Evolutionary conservation across 2,797 vertebrate genomes (phyloP).

Genomic region (Pseudochaenichthys georgianus): DNA sequence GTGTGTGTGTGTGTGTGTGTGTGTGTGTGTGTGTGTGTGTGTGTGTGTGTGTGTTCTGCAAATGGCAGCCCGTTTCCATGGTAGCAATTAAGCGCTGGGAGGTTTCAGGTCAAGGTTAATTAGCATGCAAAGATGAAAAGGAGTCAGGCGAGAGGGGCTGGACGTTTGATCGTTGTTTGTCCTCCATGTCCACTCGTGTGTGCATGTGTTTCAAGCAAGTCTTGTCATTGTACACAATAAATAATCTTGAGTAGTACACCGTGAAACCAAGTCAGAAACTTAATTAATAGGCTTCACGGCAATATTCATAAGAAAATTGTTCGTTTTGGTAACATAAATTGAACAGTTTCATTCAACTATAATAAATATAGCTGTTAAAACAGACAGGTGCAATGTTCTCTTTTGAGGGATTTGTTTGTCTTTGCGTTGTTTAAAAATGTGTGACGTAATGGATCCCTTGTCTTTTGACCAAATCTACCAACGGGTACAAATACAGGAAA

Average conservation of each 20-base stretch:
- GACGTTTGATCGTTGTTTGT: slow-evolving; percentile 60
- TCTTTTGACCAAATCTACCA: too few relatives aligned
- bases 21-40: too few relatives aligned
- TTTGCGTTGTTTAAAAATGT: too few relatives aligned
- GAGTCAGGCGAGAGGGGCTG: slow-evolving; percentile 52
- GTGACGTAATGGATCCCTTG: too few relatives aligned
- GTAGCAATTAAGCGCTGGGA: slow-evolving; percentile 78
- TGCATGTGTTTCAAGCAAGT: slow-evolving; percentile 5
- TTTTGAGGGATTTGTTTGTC: too few relatives aligned
- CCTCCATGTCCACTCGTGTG: slow-evolving; percentile 39
- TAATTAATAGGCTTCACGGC: neutral
- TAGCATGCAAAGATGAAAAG: slow-evolving; percentile 82
- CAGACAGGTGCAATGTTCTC: too few relatives aligned
- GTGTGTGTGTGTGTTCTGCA: slow-evolving; percentile 30
- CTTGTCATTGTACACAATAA: neutral
- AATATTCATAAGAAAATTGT: neutral
- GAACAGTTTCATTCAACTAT: too few relatives aligned
- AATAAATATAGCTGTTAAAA: too few relatives aligned
- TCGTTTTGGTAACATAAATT: neutral
- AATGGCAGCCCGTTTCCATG: slow-evolving; percentile 76
- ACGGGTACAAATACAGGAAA: too few relatives aligned
- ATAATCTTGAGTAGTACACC: neutral
- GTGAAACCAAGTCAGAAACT: slow-evolving; percentile 11
- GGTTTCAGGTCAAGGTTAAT: slow-evolving; percentile 82
- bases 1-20: too few relatives aligned